A percentile compares a stretch with the other conserved stretches of the same genome.
Evolutionary conservation across 2,113 vertebrate species (phyloP).

Genomic region (Rhabdomys dilectus): DNA sequence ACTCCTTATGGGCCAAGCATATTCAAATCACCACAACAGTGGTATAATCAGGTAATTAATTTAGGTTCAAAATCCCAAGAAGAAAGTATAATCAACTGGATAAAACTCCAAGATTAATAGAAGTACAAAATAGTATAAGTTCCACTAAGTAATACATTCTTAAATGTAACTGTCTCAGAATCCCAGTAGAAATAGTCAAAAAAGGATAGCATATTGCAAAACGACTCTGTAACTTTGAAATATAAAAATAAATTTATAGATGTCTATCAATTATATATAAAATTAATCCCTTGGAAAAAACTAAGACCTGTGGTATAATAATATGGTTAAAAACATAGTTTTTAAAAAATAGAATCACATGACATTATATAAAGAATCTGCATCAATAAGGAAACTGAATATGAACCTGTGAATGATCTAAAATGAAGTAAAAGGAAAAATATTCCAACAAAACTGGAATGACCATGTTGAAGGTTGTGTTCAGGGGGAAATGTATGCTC

Average conservation of each 20-base stretch:
- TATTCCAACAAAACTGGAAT: background rate
- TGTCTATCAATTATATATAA: background rate
- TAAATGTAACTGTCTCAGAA: background rate
- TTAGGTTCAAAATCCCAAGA: background rate
- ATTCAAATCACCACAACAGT: too few species aligned
- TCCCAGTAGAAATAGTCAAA: background rate
- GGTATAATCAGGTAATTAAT: background rate
- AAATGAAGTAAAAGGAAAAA: constrained; percentile 5
- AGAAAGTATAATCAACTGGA: constrained; percentile 8
- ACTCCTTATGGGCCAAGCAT: too few species aligned
- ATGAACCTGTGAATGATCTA: background rate
- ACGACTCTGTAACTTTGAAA: constrained; percentile 23
- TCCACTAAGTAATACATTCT: background rate
- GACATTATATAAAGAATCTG: constrained; percentile 16
- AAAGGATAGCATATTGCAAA: background rate
- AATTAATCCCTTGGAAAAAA: background rate
- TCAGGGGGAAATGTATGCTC: background rate
- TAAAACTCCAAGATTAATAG: background rate
- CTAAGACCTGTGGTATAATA: background rate
- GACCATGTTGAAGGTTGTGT: background rate
- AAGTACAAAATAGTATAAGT: background rate
- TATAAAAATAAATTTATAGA: background rate
- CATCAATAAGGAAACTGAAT: constrained; percentile 18
- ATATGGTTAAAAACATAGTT: background rate
- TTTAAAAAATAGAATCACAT: background rate